These are phyloP conservation scores for Naja naja DNA, from an alignment of 2,113 vertebrate species.

Conservation along the genomic window DNA sequence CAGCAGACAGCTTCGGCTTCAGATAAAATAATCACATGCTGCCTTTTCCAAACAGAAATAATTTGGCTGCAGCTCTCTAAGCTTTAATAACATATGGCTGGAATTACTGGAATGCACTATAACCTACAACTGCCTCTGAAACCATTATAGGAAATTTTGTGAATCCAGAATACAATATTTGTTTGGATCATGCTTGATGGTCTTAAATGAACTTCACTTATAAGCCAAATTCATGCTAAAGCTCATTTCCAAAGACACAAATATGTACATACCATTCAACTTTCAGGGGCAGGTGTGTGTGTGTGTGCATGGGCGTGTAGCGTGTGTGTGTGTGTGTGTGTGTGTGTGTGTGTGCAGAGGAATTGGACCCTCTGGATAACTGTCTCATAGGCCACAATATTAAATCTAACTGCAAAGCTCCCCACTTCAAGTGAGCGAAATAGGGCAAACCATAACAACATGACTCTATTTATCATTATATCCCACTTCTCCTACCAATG, in stretches of 20 bases:
- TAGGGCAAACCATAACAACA: neutral
- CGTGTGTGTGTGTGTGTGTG: no score
- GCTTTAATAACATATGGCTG: neutral
- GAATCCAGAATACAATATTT: neutral
- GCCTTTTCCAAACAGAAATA: neutral
- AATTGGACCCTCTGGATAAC: neutral
- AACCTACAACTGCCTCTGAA: neutral
- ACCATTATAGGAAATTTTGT: neutral
- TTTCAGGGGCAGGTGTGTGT: neutral
- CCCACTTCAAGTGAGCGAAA: neutral
- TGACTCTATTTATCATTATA: neutral
- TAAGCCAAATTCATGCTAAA: no score
- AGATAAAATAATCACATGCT: neutral
- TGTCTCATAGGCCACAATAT: neutral
- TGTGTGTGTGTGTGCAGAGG: no score
- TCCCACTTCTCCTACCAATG: neutral
- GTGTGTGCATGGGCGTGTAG: no score
- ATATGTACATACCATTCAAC: neutral
- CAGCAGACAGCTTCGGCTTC: neutral
- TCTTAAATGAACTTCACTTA: neutral
- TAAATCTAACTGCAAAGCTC: neutral
- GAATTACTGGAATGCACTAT: neutral
- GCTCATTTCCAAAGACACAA: neutral
- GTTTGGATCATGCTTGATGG: neutral
- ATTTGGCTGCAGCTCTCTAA: neutral